Conservation (phyloP, 2,113 vertebrate species). For the Nestor notabilis region DNA sequence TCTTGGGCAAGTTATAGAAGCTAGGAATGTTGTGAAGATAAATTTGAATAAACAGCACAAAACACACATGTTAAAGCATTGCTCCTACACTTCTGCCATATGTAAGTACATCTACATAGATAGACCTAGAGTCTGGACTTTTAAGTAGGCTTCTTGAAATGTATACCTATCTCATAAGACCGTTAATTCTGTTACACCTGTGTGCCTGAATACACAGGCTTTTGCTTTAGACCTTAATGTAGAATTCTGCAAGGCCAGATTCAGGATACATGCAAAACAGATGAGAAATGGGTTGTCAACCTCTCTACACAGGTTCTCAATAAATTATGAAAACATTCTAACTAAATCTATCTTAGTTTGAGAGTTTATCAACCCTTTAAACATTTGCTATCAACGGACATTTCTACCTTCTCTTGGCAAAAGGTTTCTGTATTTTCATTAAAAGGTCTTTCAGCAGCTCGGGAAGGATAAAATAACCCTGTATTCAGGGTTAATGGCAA, state of each 20-base stretch:
- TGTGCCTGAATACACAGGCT: neutral
- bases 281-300: neutral
- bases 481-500: neutral
- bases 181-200: neutral
- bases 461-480: neutral
- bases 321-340: neutral
- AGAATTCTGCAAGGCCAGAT: neutral
- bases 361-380: neutral
- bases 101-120: neutral
- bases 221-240: neutral
- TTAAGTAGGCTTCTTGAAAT: neutral
- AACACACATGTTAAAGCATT: rapidly evolving
- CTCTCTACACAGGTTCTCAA: neutral
- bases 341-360: neutral
- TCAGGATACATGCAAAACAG: neutral
- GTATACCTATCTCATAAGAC: neutral
- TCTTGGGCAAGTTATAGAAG: neutral
- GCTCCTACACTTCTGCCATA: neutral
- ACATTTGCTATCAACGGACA: neutral
- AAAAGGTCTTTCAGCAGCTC: neutral
- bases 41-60: neutral
- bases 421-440: neutral
- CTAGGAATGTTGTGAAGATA: neutral
- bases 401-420: neutral
- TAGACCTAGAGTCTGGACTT: neutral